phyloP scores from a whole-genome alignment of 2,888 invertebrate genomes.

The Lithophane semibrunnea region DNA sequence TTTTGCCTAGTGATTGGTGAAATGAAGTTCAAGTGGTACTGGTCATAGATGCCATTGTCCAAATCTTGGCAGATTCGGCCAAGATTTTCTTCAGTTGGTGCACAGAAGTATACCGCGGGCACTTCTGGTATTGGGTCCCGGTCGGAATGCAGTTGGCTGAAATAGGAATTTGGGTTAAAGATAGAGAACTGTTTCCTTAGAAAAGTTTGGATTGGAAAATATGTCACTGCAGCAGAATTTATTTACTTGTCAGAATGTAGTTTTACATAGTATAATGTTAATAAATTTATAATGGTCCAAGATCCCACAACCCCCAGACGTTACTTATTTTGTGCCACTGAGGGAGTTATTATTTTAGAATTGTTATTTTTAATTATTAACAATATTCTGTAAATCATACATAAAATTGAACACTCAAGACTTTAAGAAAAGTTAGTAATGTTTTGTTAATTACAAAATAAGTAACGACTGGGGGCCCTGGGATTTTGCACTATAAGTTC shows the following conservation, averaged over 20 bases:
- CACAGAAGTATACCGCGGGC: conserved; percentile 99
- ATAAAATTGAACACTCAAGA: too few species aligned
- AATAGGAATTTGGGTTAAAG: conserved; percentile 24
- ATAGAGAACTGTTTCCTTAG: background rate
- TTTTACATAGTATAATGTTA: background rate
- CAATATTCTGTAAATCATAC: too few species aligned
- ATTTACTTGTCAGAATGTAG: background rate
- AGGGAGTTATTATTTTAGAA: too few species aligned
- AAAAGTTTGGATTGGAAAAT: background rate
- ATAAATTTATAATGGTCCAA: background rate
- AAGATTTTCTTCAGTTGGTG: conserved; percentile 98
- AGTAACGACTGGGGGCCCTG: background rate
- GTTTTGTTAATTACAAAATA: background rate
- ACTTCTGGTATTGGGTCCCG: conserved; percentile 99
- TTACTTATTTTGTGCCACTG: too few species aligned
- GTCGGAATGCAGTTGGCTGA: conserved; percentile 96
- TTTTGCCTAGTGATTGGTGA: conserved; percentile 98
- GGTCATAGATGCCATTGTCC: conserved; percentile 97
- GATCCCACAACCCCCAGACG: too few species aligned
- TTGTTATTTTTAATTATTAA: too few species aligned
- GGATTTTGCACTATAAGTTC: background rate
- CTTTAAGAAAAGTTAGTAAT: too few species aligned
- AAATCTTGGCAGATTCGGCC: conserved; percentile 97
- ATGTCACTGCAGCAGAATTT: background rate
- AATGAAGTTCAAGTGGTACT: conserved; percentile 99